Conservation (phyloP, 2,888 invertebrate genomes). For the Macaria liturata region DNA sequence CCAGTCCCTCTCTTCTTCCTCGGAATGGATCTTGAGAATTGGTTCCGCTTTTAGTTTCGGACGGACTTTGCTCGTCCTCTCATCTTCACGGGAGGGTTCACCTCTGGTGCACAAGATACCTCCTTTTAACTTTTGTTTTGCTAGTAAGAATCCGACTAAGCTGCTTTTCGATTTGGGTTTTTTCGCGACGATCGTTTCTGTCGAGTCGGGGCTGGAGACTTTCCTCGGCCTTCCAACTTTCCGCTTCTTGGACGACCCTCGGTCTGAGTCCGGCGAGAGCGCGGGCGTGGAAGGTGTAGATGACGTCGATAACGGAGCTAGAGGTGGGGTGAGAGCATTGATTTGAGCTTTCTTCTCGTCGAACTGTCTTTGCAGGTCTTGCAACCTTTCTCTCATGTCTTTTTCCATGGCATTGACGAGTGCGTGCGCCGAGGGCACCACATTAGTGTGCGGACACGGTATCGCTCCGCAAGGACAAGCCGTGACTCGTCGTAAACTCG, state of each 20-base stretch:
- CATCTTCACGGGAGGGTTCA: slow-evolving; percentile 78
- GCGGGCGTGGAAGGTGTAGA: slow-evolving; percentile 73
- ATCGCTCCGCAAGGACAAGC: slow-evolving; percentile 62
- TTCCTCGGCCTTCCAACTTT: slow-evolving; percentile 93
- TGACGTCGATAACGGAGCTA: slow-evolving; percentile 65
- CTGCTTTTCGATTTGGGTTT: slow-evolving; percentile 88
- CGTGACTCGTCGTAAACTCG: slow-evolving; percentile 68
- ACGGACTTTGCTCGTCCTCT: slow-evolving; percentile 84
- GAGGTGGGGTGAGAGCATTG: slow-evolving; percentile 86
- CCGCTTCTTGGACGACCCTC: slow-evolving; percentile 88
- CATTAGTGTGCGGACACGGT: slow-evolving; percentile 57
- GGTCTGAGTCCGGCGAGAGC: slow-evolving; percentile 73
- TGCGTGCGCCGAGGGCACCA: slow-evolving; percentile 78
- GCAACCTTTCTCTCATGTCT: slow-evolving; percentile 91
- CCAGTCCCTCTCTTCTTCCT: slow-evolving; percentile 80
- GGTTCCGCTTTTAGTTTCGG: slow-evolving; percentile 89
- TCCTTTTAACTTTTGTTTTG: slow-evolving; percentile 85
- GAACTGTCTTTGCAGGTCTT: slow-evolving; percentile 91
- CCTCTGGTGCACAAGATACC: slow-evolving; percentile 78
- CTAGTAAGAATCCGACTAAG: slow-evolving; percentile 86
- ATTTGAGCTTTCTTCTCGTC: slow-evolving; percentile 93
- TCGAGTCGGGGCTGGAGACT: slow-evolving; percentile 85
- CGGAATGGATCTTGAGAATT: slow-evolving; percentile 84
- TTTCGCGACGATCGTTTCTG: slow-evolving; percentile 92
- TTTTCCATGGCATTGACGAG: slow-evolving; percentile 89